phyloP scores from a whole-genome alignment of 2,113 vertebrate species.

The Chionodraco myersi region DNA sequence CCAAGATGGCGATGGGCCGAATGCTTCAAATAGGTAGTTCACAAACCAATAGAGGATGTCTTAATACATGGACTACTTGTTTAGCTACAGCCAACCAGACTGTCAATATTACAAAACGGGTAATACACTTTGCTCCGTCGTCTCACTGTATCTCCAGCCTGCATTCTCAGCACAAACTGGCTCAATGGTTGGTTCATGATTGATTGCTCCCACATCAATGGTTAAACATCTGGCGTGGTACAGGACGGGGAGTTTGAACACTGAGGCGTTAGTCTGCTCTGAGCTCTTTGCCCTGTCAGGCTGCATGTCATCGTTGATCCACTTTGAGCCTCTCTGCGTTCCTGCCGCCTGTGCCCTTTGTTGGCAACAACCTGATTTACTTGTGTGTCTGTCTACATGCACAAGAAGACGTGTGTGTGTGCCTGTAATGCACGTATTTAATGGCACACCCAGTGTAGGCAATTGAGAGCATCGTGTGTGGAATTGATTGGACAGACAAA shows the following conservation, averaged over 20 bases:
- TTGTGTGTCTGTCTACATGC: not conserved
- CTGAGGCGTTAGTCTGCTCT: slow-evolving; percentile 11
- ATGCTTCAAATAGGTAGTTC: too few species aligned
- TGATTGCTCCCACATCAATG: slow-evolving; percentile 23
- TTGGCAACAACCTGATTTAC: not conserved
- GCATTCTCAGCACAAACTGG: not conserved
- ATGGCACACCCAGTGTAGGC: slow-evolving; percentile 4
- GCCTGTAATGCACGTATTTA: not conserved
- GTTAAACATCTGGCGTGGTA: slow-evolving; percentile 24
- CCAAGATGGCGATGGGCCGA: too few species aligned
- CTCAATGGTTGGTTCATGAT: slow-evolving; percentile 29
- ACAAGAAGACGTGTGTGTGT: not conserved
- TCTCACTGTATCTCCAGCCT: not conserved
- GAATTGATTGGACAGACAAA: not conserved
- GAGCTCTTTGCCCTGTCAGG: slow-evolving; percentile 37
- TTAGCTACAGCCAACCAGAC: not conserved
- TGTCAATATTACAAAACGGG: not conserved
- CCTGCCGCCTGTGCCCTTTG: slow-evolving; percentile 15
- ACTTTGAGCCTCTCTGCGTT: not conserved
- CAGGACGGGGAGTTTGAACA: slow-evolving; percentile 34
- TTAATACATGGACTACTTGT: too few species aligned
- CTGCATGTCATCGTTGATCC: slow-evolving; percentile 15
- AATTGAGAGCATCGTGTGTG: slow-evolving; percentile 14
- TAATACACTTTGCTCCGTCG: not conserved
- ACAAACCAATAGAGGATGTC: not conserved